phyloP scores from a whole-genome alignment of 2,888 invertebrate species.

The Acronicta leporina region DNA sequence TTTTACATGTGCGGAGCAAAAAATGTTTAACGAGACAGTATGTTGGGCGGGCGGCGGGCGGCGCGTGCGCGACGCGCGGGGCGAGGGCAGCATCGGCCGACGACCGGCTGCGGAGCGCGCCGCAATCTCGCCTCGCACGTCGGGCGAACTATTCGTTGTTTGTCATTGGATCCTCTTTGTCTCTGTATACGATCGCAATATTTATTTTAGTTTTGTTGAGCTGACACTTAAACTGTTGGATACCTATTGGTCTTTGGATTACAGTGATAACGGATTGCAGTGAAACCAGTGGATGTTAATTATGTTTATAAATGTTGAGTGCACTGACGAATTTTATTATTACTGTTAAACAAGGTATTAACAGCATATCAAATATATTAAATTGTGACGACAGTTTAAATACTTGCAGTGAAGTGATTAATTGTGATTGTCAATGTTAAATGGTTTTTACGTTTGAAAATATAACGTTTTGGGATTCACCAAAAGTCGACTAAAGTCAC shows the following conservation, averaged over 20 bases:
- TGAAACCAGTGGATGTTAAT: conserved; percentile 71
- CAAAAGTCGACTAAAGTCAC: conserved; percentile 81
- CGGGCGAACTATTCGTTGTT: conserved; percentile 67
- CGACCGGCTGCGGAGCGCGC: conserved; percentile 70
- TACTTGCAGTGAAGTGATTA: conserved; percentile 28
- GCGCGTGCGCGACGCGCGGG: conserved; percentile 77
- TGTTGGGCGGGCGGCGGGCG: conserved; percentile 76
- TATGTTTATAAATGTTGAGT: conserved; percentile 42
- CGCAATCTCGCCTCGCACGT: conserved; percentile 81
- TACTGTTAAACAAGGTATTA: conserved; percentile 38
- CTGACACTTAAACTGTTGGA: conserved; percentile 61
- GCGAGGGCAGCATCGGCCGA: conserved; percentile 65
- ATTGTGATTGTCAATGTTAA: conserved; percentile 44
- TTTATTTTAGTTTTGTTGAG: conserved; percentile 78
- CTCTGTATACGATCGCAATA: conserved; percentile 70
- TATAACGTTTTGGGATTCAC: conserved; percentile 37
- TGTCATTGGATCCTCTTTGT: conserved; percentile 71
- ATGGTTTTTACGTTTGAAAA: conserved; percentile 35
- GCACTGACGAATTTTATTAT: conserved; percentile 44
- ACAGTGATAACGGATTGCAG: conserved; percentile 87
- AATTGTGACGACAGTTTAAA: conserved; percentile 16
- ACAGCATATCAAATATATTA: conserved; percentile 1
- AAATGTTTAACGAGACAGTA: conserved; percentile 76
- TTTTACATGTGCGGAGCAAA: conserved; percentile 79
- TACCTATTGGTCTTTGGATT: conserved; percentile 76